These are phyloP conservation scores for Eupithecia pulchellata DNA, from an alignment of 2,888 invertebrate species.

Conservation along the genomic window DNA sequence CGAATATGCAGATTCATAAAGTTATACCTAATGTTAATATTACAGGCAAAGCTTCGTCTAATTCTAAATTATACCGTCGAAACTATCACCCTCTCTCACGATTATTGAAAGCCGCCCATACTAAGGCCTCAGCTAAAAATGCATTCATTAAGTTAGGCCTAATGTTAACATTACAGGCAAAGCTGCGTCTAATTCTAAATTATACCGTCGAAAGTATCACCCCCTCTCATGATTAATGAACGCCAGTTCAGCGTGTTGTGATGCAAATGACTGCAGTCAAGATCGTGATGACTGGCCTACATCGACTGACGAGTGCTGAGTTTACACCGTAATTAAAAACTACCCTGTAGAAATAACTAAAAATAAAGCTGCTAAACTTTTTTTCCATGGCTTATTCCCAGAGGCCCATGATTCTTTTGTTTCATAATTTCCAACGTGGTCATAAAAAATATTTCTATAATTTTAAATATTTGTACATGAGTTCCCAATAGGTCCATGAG, in stretches of 20 bases:
- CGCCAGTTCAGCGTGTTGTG: conserved; percentile 60
- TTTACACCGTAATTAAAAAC: conserved; percentile 48
- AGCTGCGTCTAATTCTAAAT: background rate
- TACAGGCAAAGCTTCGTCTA: background rate
- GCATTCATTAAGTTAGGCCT: too few species aligned
- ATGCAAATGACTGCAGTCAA: conserved; percentile 68
- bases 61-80: conserved; percentile 1
- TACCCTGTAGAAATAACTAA: background rate
- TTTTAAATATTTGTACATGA: too few species aligned
- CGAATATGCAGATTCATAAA: background rate
- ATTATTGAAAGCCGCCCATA: conserved; percentile 65
- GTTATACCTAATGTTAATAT: background rate
- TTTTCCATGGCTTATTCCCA: too few species aligned
- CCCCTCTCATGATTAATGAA: conserved; percentile 62
- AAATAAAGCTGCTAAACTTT: background rate
- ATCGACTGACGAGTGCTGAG: conserved; percentile 47
- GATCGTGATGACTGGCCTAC: conserved; percentile 61
- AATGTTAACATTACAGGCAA: background rate
- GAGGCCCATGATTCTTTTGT: too few species aligned
- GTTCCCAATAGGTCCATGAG: too few species aligned
- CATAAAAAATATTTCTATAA: too few species aligned
- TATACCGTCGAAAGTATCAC: conserved; percentile 15
- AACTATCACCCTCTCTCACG: conserved; percentile 48
- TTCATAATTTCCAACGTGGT: too few species aligned
- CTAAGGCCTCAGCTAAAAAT: too few species aligned